Conservation (phyloP, 2,888 invertebrate species). For the Euplexia lucipara region DNA sequence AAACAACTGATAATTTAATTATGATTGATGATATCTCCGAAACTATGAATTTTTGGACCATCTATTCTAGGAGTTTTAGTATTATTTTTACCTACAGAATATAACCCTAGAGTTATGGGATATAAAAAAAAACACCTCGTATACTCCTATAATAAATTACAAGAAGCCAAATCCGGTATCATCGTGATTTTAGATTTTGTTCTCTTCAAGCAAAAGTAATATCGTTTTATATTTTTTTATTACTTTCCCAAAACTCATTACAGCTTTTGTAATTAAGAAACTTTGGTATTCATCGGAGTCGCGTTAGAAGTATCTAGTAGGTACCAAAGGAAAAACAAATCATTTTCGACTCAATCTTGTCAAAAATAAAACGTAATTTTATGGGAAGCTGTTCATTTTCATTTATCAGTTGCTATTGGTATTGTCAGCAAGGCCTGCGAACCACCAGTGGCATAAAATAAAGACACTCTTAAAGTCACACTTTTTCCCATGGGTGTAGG, state of each 20-base stretch:
- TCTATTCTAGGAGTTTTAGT: too few relatives aligned
- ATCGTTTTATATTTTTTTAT: slow-evolving; percentile 60
- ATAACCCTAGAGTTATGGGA: too few relatives aligned
- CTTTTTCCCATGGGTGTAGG: too few relatives aligned
- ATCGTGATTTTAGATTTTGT: slow-evolving; percentile 34
- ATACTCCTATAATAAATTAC: slow-evolving; percentile 33
- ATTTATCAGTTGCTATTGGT: neutral
- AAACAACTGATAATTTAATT: too few relatives aligned
- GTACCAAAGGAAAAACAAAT: slow-evolving; percentile 33
- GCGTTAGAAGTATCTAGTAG: slow-evolving; percentile 26
- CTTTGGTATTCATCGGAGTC: slow-evolving; percentile 54
- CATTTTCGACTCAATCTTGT: slow-evolving; percentile 22
- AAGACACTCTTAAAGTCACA: too few relatives aligned
- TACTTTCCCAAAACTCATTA: slow-evolving; percentile 63
- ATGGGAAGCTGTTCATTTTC: neutral
- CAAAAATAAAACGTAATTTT: slow-evolving; percentile 2
- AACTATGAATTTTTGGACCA: too few relatives aligned
- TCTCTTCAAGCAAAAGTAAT: slow-evolving; percentile 39
- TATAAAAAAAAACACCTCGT: slow-evolving; percentile 15
- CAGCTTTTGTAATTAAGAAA: slow-evolving; percentile 67
- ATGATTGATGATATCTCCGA: too few relatives aligned
- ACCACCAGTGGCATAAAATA: too few relatives aligned
- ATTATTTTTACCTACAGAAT: too few relatives aligned
- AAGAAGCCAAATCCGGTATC: slow-evolving; percentile 5
- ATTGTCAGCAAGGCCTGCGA: too few relatives aligned